Evolutionary conservation across 2,797 vertebrate species (phyloP).

Genomic region (Coreius guichenoti): DNA sequence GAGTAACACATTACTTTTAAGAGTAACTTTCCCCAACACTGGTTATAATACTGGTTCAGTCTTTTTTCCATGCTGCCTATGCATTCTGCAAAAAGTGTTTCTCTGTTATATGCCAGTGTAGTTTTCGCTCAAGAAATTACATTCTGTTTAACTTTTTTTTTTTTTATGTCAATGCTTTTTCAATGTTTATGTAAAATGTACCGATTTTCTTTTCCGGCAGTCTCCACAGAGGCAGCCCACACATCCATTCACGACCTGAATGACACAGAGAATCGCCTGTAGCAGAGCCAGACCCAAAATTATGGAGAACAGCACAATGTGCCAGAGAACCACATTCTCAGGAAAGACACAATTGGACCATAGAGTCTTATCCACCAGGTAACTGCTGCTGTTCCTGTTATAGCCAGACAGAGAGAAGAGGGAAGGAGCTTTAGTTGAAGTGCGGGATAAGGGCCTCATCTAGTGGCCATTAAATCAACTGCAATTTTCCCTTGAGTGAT

Average conservation of each 20-base stretch:
- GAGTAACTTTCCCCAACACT: not conserved
- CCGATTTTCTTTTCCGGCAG: slow-evolving; percentile 81
- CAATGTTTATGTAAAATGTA: slow-evolving; percentile 50
- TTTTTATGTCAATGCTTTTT: not conserved
- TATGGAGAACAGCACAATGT: slow-evolving; percentile 83
- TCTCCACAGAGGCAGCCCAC: slow-evolving; percentile 87
- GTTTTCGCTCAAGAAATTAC: not conserved
- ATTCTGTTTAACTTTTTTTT: too few relatives aligned
- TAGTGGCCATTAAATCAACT: slow-evolving; percentile 27
- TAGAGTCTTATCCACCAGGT: slow-evolving; percentile 69
- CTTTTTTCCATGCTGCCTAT: not conserved
- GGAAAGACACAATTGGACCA: slow-evolving; percentile 79
- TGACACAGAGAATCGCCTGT: slow-evolving; percentile 82
- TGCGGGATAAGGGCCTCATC: slow-evolving; percentile 44
- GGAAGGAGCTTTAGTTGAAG: not conserved
- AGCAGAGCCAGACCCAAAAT: slow-evolving; percentile 78
- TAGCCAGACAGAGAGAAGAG: not conserved
- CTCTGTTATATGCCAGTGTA: not conserved
- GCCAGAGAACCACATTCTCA: slow-evolving; percentile 83
- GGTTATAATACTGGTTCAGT: not conserved
- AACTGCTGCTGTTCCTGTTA: slow-evolving; percentile 69
- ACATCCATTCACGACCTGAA: slow-evolving; percentile 88
- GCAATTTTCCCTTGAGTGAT: not conserved
- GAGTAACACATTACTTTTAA: not conserved
- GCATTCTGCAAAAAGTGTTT: not conserved